Conservation (phyloP, 2,113 vertebrate species). For the Ondatra zibethicus region DNA sequence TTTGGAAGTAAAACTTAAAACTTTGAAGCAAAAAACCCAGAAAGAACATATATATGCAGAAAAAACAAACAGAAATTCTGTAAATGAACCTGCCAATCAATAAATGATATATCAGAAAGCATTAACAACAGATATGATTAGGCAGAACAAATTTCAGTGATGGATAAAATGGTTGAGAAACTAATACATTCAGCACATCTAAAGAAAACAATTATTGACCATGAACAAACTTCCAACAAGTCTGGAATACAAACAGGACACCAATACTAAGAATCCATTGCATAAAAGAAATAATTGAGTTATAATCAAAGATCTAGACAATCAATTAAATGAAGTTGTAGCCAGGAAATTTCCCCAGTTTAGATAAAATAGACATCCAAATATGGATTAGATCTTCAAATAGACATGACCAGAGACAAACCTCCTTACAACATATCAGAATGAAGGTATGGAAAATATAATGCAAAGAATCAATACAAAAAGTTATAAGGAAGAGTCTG, state of each 20-base stretch:
- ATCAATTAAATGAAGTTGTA: not conserved
- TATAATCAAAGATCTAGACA: not conserved
- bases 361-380: not conserved
- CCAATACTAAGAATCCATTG: not conserved
- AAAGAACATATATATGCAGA: not conserved
- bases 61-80: not conserved
- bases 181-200: not conserved
- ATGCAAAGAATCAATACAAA: not conserved
- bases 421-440: not conserved
- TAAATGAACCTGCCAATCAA: not conserved
- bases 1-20: not conserved
- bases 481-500: not conserved
- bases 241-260: not conserved
- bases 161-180: not conserved
- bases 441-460: not conserved
- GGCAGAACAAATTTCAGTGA: not conserved
- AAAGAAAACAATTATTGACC: not conserved
- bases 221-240: not conserved
- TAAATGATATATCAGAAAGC: not conserved
- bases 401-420: not conserved
- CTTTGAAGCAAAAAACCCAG: too few relatives aligned
- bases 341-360: not conserved
- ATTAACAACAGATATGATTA: not conserved
- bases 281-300: not conserved
- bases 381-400: not conserved